phyloP scores from a whole-genome alignment of 1,140 invertebrate genomes.

The Thrips palmi region DNA sequence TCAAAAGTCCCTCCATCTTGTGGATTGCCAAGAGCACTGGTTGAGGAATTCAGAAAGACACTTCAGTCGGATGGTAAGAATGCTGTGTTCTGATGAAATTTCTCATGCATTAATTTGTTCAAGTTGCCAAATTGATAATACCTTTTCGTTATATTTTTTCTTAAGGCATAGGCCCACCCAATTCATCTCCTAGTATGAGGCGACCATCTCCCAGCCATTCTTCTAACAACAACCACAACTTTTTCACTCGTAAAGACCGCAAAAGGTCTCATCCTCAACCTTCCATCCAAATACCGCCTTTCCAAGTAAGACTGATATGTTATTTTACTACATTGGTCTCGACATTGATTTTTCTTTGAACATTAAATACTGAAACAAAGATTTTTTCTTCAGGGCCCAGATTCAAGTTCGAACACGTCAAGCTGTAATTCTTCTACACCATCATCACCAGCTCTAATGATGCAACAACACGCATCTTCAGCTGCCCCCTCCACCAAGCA shows the following conservation, averaged over 20 bases:
- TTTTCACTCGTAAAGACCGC: too few species aligned
- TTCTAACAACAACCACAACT: too few species aligned
- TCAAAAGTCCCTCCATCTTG: slow-evolving; percentile 81
- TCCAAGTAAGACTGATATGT: slow-evolving; percentile 39
- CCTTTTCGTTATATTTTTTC: slow-evolving; percentile 15
- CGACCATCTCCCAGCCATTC: slow-evolving; percentile 18
- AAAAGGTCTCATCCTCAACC: slow-evolving; percentile 37
- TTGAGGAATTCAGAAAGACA: slow-evolving; percentile 58
- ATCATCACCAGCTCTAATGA: slow-evolving; percentile 71
- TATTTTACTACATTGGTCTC: too few species aligned
- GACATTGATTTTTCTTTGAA: slow-evolving; percentile 8
- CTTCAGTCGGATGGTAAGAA: slow-evolving; percentile 37
- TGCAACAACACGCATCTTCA: slow-evolving; percentile 31
- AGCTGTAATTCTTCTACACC: slow-evolving; percentile 93
- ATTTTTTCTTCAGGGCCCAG: slow-evolving; percentile 33
- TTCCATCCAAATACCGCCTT: slow-evolving; percentile 35
- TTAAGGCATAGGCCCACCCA: too few species aligned
- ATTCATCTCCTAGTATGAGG: slow-evolving; percentile 25
- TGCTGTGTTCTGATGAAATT: slow-evolving; percentile 7
- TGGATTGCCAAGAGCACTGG: slow-evolving; percentile 64
- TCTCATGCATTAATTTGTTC: slow-evolving; percentile 1
- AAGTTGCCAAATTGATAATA: neutral
- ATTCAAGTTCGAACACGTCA: slow-evolving; percentile 85
- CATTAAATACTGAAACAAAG: slow-evolving; percentile 1
- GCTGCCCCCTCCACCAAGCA: slow-evolving; percentile 28